Base-by-base conservation (phyloP, 2,888 invertebrate genomes). In the Ophion ellenae region DNA sequence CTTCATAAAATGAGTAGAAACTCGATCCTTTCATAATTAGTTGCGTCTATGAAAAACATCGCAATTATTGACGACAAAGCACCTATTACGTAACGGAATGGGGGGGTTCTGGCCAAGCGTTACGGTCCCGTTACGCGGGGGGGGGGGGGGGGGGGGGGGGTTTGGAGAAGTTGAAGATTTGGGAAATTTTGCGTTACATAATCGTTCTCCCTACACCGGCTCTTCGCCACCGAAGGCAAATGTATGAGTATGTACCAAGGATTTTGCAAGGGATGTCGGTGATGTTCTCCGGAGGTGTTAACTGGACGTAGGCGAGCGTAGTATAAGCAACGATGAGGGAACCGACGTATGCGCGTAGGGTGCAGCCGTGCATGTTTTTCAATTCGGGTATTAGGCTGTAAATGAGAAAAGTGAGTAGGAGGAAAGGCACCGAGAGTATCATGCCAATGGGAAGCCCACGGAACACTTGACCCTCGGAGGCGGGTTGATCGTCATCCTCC, bases 311-410 rank as follows among this genome's bases (percentile, higher is more conserved):
- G 2, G 88, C 84, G 5, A 94, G 89, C 4, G 85, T 36, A 7
- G 85, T 45, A 83, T 92, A 94, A 11, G 92, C 92, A 20, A 91
- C 63, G 69, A 90, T 79, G 40, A 94, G 89, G 2, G 89, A 87
- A 32, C 88, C 89, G 0, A 93, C 88, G 87, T 94, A 93, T 63
- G 90, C 89, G 36, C 93, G 91, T 11, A 94, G 88, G 1, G 92
- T 92, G 5, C 83, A 83, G 0, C 94, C 94, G 45, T 94, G 94
- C 78, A 94, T 89, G 70, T 93, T 94, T 66, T 88, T 87, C 74
- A 94, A 83, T 63, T 94, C 92, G 1, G 93, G 92, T 4, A 94
- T 71, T 14, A 93, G 59, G 11, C 89, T 87, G 74, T 94, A 94
- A 36, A 93, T 90, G 57, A 93, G 17, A 14, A 93, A 90, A 0